Base-by-base conservation (phyloP, 23 tunicate species). In the Ascidia mentula region DNA sequence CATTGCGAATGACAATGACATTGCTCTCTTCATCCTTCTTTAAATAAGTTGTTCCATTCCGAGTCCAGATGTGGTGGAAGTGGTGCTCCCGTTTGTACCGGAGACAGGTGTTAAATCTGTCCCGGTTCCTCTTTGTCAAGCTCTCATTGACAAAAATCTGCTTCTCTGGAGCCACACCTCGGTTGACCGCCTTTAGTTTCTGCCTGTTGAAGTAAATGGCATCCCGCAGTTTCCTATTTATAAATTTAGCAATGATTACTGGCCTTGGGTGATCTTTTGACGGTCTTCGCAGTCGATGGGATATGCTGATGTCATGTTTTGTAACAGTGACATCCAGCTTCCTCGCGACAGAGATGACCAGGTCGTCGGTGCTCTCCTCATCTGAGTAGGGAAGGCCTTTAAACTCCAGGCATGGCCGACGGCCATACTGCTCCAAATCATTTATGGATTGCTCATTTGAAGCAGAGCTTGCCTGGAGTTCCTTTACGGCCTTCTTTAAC, bases 381-480 rank as follows among this genome's bases (percentile, higher is more conserved):
- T 34, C 75, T 6, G 8, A 36, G 18, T 34, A 71, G 6, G 39
- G 38, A 2, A 71, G 38, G 6, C 75, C 75, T 22, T 71, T 34
- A 18, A 71, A 71, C 34, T 71, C 75, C 40, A 71, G 32, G 75
- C 75, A 71, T 4, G 38, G 39, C 18, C 75, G 24, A 3, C 75
- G 38, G 18, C 75, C 75, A 71, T 71, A 71, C 13, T 71, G 75
- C 40, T 71, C 75, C 35, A 71, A 36, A 33, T 34, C 75, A 71
- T 71, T 35, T 6, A 71, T 3, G 39, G 24, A 28, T 22, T 71
- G n/a, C 5, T 35, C 38, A 71, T 71, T 71, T 28, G 38, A 34
- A 31, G 40, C 18, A 31, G 75, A 3, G 5, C 3, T 9, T 6
- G 38, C 40, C 13, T 71, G 39, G 18, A 71, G 75, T 7, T 71